Base-by-base conservation (phyloP, 1,140 invertebrate species). In the Drosophila auraria region DNA sequence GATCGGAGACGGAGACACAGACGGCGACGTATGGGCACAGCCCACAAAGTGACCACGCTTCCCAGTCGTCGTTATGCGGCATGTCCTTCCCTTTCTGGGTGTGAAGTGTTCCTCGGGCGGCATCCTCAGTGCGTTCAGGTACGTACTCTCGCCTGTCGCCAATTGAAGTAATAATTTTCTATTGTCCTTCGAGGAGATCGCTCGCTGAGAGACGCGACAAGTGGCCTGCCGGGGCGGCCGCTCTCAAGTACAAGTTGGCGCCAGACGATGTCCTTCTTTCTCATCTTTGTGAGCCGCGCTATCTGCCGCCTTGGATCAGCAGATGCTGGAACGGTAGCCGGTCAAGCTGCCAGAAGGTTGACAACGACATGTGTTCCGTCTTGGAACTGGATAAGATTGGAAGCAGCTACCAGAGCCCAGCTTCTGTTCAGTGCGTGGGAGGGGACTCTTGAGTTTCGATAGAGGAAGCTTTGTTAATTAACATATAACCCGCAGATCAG, bases 151-250 rank as follows among this genome's bases (percentile, higher is more conserved):
- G 61, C 38, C 58, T 87, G 80, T 89, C 81, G 84, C 86, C 86
- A 89, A 90, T 89, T 89, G 81, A 84, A 89, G 86, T 76, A 89
- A 90, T 89, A 89, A 90, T 89, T 82, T 75, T 89, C 70, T 84
- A 82, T 89, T 89, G 84, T 76, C 63, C 50, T 47, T 57, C 51
- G 9, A 23, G 33, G 12, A 23, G 30, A 38, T 27, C 27, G 27
- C 27, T 30, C 14, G 36, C 27, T n/a, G 25, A 38, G 23, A 40
- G 80, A 78, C 77, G 84, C 84, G 68, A 89, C 83, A 89, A 87
- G 84, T 87, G 83, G 64, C 80, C 53, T 23, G 50, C 53, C 38
- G 38, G 38, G 38, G 38, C 38, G 38, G n/a, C 62, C 61, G 11
- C 45, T 47, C 69, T 78, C 74, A 82, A 82, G 80, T 70, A 78